Evolutionary conservation across 2,888 invertebrate species (phyloP), one percentile per base, ranked within the genome.

Genomic region (Drosophila robusta): DNA sequence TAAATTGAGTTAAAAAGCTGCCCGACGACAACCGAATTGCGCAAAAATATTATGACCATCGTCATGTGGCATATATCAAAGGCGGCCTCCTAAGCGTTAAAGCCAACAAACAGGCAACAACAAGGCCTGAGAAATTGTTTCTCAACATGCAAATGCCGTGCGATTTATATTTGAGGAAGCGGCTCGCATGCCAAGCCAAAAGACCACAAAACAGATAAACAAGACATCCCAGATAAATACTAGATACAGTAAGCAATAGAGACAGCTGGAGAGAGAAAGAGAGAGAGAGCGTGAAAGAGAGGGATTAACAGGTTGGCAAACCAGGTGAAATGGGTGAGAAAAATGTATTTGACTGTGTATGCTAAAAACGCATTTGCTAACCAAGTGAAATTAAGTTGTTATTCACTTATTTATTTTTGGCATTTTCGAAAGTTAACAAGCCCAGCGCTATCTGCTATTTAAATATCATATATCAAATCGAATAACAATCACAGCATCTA

Each of bases 11-110:
- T 62, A 68, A 84, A 81, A 80, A 80, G 81, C 88, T 54, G 79
- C 62, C 63, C 76, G 77, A 88, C 90, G 90, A 86, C 89, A 90
- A 89, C 90, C 80, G 90, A 84, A 88, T 90, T 89, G 90, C 90
- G 89, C 90, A 89, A 84, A 90, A 88, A 82, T 86, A 89, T 90
- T 90, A 89, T 84, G 89, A 82, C 82, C 88, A 86, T 84, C 90
- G 86, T 71, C 86, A 75, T 88, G 76, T 90, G 76, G 80, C 74
- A 78, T 66, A 80, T 87, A 82, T 83, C 83, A 88, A 88, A 83
- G 83, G 87, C 87, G 80, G 80, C 68, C 76, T 66, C 61, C 55
- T 56, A 70, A 70, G 81, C 62, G 70, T 66, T 69, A 75, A 70
- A 62, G 54, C 64, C 71, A 71, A 67, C 75, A 64, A 63, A 64